Percentiles rank a stretch among this genome's conserved stretches.
These are phyloP conservation scores for Tridacna crocea DNA, from an alignment of 2,888 invertebrate genomes.

Conservation along the genomic window DNA sequence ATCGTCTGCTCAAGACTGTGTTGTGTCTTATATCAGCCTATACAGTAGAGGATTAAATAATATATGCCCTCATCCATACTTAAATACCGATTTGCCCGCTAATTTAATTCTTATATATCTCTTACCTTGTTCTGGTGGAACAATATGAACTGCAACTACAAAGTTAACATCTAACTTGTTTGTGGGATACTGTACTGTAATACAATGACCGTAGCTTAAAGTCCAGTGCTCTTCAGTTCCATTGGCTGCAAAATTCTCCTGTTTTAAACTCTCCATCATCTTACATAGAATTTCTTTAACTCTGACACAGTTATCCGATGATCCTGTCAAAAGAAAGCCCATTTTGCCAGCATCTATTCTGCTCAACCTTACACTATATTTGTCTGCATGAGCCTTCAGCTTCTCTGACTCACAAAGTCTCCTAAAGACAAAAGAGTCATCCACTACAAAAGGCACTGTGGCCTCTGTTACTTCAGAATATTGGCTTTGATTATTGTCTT, in stretches of 20 bases:
- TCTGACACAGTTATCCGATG: not conserved
- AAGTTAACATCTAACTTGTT: not conserved
- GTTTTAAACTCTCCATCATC: not conserved
- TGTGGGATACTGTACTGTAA: not conserved
- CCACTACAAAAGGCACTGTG: not conserved
- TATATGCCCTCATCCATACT: too few relatives aligned
- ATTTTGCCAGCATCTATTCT: not conserved
- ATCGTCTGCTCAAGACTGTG: too few relatives aligned
- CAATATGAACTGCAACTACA: not conserved
- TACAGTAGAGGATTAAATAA: too few relatives aligned
- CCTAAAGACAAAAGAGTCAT: not conserved
- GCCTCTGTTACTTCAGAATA: not conserved
- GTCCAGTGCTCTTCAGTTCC: not conserved
- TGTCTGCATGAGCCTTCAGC: not conserved
- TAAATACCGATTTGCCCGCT: not conserved
- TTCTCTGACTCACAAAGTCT: not conserved
- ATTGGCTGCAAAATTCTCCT: not conserved
- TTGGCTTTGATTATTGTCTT: not conserved
- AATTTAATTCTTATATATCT: not conserved
- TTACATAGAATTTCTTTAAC: not conserved
- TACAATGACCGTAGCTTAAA: not conserved
- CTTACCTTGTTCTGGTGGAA: slow-evolving; percentile 2
- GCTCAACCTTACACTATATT: not conserved
- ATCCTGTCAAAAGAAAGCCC: not conserved
- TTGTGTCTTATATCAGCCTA: too few relatives aligned